A percentile compares a stretch with the other conserved stretches of the same genome.
Evolutionary conservation across 2,113 vertebrate genomes (phyloP).

Genomic region (Tyrannus savana): DNA sequence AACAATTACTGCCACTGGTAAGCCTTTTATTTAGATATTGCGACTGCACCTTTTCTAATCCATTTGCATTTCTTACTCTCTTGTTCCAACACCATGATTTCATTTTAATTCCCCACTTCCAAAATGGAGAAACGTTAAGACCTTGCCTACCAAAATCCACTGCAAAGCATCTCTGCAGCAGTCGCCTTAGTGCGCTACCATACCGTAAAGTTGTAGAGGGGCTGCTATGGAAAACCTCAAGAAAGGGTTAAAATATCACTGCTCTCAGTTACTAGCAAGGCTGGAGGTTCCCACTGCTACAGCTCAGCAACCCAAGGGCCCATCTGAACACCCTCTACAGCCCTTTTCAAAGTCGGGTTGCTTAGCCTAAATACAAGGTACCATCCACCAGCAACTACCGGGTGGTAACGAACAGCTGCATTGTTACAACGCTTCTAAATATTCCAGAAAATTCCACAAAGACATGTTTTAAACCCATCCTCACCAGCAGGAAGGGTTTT

Average conservation of each 20-base stretch:
- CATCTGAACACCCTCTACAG: neutral
- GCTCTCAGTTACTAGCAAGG: neutral
- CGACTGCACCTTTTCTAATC: neutral
- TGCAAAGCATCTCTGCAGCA: neutral
- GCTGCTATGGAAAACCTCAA: neutral
- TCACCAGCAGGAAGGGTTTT: neutral
- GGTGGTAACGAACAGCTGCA: neutral
- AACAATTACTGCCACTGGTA: neutral
- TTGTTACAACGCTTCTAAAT: neutral
- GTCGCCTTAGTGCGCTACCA: rapidly evolving
- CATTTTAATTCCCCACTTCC: neutral
- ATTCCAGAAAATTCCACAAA: neutral
- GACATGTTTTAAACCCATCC: neutral
- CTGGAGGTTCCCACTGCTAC: neutral
- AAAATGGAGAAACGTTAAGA: neutral
- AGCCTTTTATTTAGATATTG: neutral
- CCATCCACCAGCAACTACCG: neutral
- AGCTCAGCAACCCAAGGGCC: neutral
- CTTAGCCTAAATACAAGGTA: neutral
- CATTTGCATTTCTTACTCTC: neutral
- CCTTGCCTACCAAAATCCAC: neutral
- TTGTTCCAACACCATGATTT: neutral
- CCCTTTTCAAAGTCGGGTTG: neutral
- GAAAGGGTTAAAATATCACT: neutral
- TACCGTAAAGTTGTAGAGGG: neutral